Evolutionary conservation across 2,113 vertebrate species (phyloP).

Genomic region (human): DNA sequence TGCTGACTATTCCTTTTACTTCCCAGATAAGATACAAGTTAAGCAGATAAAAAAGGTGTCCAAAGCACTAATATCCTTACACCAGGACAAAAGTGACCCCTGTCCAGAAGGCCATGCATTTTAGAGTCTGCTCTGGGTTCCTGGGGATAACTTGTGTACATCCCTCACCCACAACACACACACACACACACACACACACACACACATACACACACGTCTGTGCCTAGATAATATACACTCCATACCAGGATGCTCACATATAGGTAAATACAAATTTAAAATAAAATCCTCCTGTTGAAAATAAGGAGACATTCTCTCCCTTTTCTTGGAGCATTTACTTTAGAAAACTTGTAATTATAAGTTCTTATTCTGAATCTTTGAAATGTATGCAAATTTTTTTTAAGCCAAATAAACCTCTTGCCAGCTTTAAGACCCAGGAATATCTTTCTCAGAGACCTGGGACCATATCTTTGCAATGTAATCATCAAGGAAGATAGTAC

Average conservation of each 20-base stretch:
- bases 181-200: not conserved
- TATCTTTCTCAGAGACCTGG: not conserved
- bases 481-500: not conserved
- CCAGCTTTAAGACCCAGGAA: not conserved
- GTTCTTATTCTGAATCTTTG: not conserved
- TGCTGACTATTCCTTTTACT: not conserved
- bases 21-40: not conserved
- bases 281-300: not conserved
- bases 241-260: not conserved
- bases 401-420: not conserved
- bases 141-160: not conserved
- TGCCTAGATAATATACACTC: not conserved
- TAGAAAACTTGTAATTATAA: not conserved
- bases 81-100: fast-evolving
- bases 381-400: not conserved
- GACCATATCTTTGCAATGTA: not conserved
- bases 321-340: not conserved
- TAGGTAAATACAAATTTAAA: not conserved
- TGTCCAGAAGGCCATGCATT: not conserved
- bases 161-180: too few species aligned
- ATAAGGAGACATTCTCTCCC: not conserved
- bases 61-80: not conserved
- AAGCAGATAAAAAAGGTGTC: not conserved
- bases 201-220: not conserved
- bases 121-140: not conserved